Base-by-base conservation (phyloP, 2,113 vertebrate genomes). In the Xiphias gladius region DNA sequence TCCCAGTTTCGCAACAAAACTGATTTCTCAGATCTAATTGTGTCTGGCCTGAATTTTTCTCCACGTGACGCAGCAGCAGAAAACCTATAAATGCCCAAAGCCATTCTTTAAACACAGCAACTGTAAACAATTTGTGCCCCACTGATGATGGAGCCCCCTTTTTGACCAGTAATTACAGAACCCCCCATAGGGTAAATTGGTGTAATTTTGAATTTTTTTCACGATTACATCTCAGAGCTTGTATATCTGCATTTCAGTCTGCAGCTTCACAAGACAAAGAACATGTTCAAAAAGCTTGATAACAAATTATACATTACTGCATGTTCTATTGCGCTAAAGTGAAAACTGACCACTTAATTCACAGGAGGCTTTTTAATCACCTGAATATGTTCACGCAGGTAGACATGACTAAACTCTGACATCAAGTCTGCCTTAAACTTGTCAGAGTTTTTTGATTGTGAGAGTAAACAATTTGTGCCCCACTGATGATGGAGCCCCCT, bases 161-260 rank as follows among this genome's bases (percentile, higher is more conserved):
- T 73, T 69, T 88, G 65, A 81, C 85, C 77, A 80, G 71, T 81
- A 88, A 84, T 77, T 82, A 73, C 74, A 59, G 17, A 59, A 11
- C 12, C 11, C 62, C 59, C 80, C 76, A 52, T 73, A 4, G 12
- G 78, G 65, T 73, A 73, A 82, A 84, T 87, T 59, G 52, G 59
- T 76, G 52, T 74, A 68, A 69, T 73, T 87, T 52, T 71, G 39
- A 58, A 73, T 89, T 73, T 68, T 58, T 59, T 55, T 82, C 68
- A 64, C 48, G 24, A 24, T 26, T 57, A 43, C 63, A 73, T 80
- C 46, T 65, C 64, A 0, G 35, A 75, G 48, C 59, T 70, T 73
- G 76, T 81, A 70, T 86, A n/a, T 61, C 0, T 64, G 74, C 22
- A 63, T 90, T 87, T 83, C 3, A 19, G 35, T 77, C 78, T 76